These are phyloP conservation scores for Anas flavirostris DNA, from an alignment of 2,797 vertebrate species.

Conservation along the genomic window DNA sequence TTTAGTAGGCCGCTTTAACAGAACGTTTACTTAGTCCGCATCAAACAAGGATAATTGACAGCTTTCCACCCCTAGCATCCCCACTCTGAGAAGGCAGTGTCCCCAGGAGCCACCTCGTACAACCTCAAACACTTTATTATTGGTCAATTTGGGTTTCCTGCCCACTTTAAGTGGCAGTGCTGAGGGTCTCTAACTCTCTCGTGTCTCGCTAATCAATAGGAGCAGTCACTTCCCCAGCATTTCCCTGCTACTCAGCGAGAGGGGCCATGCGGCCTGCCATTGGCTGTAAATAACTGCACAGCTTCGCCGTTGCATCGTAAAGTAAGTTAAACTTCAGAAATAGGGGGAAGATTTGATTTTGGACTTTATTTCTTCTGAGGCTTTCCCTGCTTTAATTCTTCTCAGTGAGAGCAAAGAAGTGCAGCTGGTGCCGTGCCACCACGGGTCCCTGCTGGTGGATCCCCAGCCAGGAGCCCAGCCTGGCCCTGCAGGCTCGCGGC, in stretches of 20 bases:
- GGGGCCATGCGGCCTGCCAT: conserved; percentile 33
- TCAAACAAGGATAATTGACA: conserved; percentile 78
- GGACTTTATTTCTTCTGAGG: background rate
- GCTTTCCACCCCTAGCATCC: conserved; percentile 74
- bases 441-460: fast-evolving
- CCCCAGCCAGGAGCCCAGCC: background rate
- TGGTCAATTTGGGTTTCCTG: conserved; percentile 83
- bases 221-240: conserved; percentile 78
- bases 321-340: conserved; percentile 47
- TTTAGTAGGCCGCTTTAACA: conserved; percentile 3
- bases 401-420: background rate
- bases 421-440: background rate
- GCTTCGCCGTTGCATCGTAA: background rate
- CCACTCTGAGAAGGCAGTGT: conserved; percentile 59
- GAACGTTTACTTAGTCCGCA: conserved; percentile 59
- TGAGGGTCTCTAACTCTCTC: conserved; percentile 80
- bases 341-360: background rate
- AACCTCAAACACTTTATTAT: conserved; percentile 82
- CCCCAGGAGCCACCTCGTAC: conserved; percentile 78
- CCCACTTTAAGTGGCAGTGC: conserved; percentile 82
- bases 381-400: background rate
- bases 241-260: conserved; percentile 79
- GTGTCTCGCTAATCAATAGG: conserved; percentile 80
- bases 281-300: conserved; percentile 52
- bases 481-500: background rate